Evolutionary conservation across 2,113 vertebrate species (phyloP).

Genomic region (Sturnira hondurensis): DNA sequence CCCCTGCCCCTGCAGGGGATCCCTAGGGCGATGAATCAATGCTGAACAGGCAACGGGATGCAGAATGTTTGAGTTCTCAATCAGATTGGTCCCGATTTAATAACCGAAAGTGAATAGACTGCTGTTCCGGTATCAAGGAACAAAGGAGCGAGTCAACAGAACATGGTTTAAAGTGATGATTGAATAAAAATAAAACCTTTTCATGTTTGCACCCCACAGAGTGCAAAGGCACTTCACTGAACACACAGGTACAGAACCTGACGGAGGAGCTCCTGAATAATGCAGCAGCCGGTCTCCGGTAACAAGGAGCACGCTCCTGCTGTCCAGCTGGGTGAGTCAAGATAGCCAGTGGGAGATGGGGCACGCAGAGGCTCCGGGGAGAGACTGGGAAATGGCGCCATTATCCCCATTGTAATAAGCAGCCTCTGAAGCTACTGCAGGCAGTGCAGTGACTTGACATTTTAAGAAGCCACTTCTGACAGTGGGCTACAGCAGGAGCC

Average conservation of each 20-base stretch:
- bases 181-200: slow-evolving; percentile 52
- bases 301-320: not conserved
- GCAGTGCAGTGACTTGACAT: not conserved
- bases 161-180: not conserved
- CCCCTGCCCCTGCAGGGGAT: not conserved
- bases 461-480: not conserved
- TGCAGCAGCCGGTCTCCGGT: not conserved
- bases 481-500: fast-evolving
- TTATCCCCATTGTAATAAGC: not conserved
- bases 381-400: not conserved
- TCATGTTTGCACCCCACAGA: not conserved
- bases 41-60: not conserved
- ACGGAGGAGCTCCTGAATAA: not conserved
- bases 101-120: not conserved
- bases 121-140: not conserved
- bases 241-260: not conserved
- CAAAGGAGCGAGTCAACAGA: not conserved
- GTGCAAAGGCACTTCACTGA: not conserved
- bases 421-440: not conserved
- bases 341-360: not conserved
- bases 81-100: not conserved
- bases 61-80: not conserved
- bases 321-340: not conserved
- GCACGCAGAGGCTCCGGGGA: not conserved
- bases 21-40: too few species aligned